phyloP scores from a whole-genome alignment of 2,888 invertebrate genomes.

The Eupsilia transversa region DNA sequence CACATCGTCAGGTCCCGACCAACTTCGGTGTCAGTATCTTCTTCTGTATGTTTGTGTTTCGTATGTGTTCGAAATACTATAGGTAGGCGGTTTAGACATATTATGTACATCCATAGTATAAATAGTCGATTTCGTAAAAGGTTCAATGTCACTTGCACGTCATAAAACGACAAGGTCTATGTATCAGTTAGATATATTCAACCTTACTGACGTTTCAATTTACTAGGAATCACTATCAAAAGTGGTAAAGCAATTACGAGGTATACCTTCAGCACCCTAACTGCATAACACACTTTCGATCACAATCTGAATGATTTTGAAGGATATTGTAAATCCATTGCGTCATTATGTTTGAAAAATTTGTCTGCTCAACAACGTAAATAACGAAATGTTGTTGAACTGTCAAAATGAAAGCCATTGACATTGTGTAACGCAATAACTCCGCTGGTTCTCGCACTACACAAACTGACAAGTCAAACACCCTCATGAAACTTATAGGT shows the following conservation, averaged over 20 bases:
- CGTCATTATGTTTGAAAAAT: no score
- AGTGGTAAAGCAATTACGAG: no score
- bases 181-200: neutral
- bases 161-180: neutral
- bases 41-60: neutral
- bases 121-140: neutral
- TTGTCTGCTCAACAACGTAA: no score
- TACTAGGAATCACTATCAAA: no score
- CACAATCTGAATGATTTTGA: no score
- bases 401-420: neutral
- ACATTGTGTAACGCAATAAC: neutral
- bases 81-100: neutral
- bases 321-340: no score
- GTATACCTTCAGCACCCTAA: no score
- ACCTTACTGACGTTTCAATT: no score
- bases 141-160: neutral
- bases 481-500: constrained; percentile 48
- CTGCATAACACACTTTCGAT: no score
- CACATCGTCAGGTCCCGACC: neutral
- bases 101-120: neutral
- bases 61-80: no score
- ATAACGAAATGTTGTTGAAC: neutral
- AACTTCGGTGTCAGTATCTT: neutral
- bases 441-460: neutral
- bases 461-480: constrained; percentile 42